Base-by-base conservation (phyloP, 2,888 invertebrate species). In the Eupithecia insigniata region DNA sequence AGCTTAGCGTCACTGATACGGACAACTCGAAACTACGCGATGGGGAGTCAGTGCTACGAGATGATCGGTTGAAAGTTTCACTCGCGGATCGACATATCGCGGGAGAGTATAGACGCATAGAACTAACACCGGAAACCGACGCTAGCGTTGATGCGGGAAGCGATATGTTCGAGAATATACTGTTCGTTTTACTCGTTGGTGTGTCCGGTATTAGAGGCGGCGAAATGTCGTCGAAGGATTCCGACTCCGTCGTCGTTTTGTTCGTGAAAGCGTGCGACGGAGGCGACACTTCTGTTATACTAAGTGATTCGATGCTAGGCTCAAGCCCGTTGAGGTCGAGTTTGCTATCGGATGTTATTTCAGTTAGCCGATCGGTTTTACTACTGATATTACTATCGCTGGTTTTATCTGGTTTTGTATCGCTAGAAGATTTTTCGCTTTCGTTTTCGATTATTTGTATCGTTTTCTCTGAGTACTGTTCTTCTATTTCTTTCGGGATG, bases 41-140 rank as follows among this genome's bases (percentile, higher is more conserved):
- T 1, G 89, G 88, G 1, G 89, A 87, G 74, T 83, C 84, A 0
- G 85, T 85, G 71, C 84, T 86, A 34, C 86, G 81, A 3, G 86
- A 87, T 60, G 87, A 85, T 28, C 86, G 83, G 75, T 85, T 85
- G 81, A 92, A 94, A 0, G 89, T 93, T 71, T 91, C 93, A 76
- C 93, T 92, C 3, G 90, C 89, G 30, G 94, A 95, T 76, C 93
- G 90, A 76, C 95, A 94, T 36, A 94, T 90, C 8, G 93, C 92
- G 14, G 90, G 89, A 73, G 92, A 88, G 77, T 94, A 91, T 72
- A 90, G 75, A 75, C 92, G 81, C 36, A 92, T 82, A 69, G 91
- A 84, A 34, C 82, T 79, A 0, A 87, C 83, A 0, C 83, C 82
- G 2, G 82, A 71, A 8, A 39, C 69, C 2, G 72, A 73, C 58